These are phyloP conservation scores for Xylota segnis DNA, from an alignment of 2,888 invertebrate species.

Conservation along the genomic window DNA sequence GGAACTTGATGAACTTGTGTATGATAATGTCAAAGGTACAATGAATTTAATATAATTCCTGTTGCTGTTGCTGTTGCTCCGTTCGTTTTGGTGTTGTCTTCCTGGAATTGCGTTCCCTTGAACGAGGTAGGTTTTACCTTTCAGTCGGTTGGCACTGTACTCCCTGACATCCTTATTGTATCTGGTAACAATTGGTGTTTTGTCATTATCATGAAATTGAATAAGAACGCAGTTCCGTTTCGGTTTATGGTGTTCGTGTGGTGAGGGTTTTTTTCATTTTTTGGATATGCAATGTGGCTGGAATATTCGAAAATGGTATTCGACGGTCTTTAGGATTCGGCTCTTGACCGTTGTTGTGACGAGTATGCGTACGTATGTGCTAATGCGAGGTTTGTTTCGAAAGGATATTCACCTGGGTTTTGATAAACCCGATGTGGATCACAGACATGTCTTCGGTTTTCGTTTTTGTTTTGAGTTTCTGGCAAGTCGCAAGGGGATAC, in stretches of 20 bases:
- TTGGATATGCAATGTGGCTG: conserved; percentile 19
- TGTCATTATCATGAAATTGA: conserved; percentile 29
- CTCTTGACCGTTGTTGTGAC: background rate
- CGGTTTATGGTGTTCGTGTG: background rate
- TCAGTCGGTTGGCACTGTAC: conserved; percentile 3
- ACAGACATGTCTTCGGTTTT: conserved; percentile 15
- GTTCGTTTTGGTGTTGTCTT: conserved; percentile 31
- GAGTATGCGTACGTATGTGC: background rate
- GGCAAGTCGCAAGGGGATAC: background rate
- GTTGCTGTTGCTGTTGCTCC: conserved; percentile 6
- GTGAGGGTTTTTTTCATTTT: background rate
- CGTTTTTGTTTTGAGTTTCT: background rate
- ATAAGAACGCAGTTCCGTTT: conserved; percentile 6
- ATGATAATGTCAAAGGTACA: conserved; percentile 68
- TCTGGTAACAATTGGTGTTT: conserved; percentile 35
- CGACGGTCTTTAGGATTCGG: background rate
- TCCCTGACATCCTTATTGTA: conserved; percentile 3
- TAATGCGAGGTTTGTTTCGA: conserved; percentile 11
- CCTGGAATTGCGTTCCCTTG: conserved; percentile 6
- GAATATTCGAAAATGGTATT: conserved; percentile 29
- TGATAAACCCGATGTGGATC: conserved; percentile 20
- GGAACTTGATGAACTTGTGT: conserved; percentile 66
- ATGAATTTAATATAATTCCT: conserved; percentile 58
- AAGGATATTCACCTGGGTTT: conserved; percentile 15
- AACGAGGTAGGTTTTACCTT: conserved; percentile 21